Percentiles rank a stretch among this genome's conserved stretches.
Conservation (phyloP, 2,113 vertebrate species). For the Cricetomys ansorgei region DNA sequence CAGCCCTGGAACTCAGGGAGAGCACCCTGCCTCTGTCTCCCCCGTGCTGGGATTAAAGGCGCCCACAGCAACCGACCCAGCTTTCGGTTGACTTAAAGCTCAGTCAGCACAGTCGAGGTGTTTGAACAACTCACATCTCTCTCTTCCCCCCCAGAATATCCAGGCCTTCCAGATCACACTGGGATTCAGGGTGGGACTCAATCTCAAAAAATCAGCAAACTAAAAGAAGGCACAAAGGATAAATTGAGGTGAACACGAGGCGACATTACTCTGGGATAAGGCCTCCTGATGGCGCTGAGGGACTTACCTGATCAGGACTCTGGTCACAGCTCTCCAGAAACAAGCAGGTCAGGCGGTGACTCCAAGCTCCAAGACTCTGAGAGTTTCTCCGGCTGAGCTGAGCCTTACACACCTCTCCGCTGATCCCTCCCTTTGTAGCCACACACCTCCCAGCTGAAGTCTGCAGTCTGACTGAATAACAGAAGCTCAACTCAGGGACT, state of each 20-base stretch:
- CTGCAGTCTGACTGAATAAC: not conserved
- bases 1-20: not conserved
- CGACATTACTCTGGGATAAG: not conserved
- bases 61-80: no score
- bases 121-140: not conserved
- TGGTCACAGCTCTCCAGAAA: not conserved
- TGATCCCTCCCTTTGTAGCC: not conserved
- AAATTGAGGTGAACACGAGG: not conserved
- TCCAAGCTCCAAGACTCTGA: not conserved
- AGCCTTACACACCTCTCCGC: not conserved
- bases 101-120: no score
- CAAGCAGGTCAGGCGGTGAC: not conserved
- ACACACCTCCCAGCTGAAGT: not conserved
- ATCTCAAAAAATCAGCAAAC: not conserved
- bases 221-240: not conserved
- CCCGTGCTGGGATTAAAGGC: no score
- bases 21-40: no score
- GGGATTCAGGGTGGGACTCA: not conserved
- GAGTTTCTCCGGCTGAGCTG: not conserved
- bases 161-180: not conserved
- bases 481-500: not conserved
- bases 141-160: not conserved
- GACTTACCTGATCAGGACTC: not conserved
- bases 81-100: no score
- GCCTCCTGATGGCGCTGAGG: not conserved